Evolutionary conservation across 2,113 vertebrate species (phyloP), one percentile per base, ranked within the genome.

Genomic region (Channa argus): DNA sequence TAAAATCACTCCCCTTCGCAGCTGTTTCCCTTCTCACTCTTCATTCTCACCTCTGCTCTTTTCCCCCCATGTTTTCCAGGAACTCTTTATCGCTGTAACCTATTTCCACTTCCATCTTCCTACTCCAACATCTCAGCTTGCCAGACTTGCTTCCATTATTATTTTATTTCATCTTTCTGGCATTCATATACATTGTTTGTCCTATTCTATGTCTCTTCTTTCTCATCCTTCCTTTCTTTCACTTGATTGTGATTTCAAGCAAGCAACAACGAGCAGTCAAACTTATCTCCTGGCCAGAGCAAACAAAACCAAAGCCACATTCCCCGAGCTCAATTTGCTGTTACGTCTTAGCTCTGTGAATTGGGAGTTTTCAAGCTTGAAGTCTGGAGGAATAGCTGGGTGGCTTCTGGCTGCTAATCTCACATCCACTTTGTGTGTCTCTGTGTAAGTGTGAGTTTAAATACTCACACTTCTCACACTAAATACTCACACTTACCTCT

Each of bases 321-420:
- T 95, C 93, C 93, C 93, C 90, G 46, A 93, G 91, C 94, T 95
- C 93, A 95, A 94, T 95, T 95, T 94, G 92, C 93, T 95, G 94
- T 95, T 95, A 94, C 89, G 89, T 92, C 83, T 92, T 86, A 91
- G 93, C 89, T 93, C 89, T 93, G 91, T 86, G 94, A 90, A 94
- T 93, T 94, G 92, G 89, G 92, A 90, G 88, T 93, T 93, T 90
- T 90, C 82, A 87, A 86, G 78, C 91, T 80, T 85, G 77, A 86
- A 89, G 88, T 82, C 86, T 90, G 86, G 83, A 91, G 83, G 84
- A 94, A 80, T 69, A 92, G 74, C 75, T 90, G 87, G 86, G 88
- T 90, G 88, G 87, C 87, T 88, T 84, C 58, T 89, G 85, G 83
- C 86, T 81, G 83, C 70, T 88, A 86, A 92, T 90, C 85, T 86